Evolutionary conservation across 2,888 invertebrate genomes (phyloP).

Genomic region (Diaperis boleti): DNA sequence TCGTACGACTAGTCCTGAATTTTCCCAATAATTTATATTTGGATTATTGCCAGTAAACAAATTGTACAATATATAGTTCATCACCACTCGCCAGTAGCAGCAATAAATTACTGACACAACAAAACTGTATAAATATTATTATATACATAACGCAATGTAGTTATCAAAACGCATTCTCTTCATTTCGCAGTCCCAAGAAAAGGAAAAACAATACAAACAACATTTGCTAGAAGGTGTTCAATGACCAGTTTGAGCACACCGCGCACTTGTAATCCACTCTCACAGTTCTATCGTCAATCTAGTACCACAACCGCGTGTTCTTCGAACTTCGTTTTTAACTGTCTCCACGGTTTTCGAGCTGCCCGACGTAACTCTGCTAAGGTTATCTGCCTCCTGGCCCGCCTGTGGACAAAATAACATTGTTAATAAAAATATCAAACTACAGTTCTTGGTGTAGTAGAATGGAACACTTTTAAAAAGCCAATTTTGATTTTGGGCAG

Average conservation of each 20-base stretch:
- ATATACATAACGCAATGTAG: slow-evolving; percentile 38
- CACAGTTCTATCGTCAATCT: slow-evolving; percentile 72
- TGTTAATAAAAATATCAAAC: neutral
- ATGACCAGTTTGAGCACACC: slow-evolving; percentile 51
- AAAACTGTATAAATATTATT: slow-evolving; percentile 42
- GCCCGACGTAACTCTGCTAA: slow-evolving; percentile 84
- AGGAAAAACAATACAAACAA: slow-evolving; percentile 43
- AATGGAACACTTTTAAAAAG: no score
- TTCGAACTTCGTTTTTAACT: slow-evolving; percentile 67
- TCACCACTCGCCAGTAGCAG: slow-evolving; percentile 47
- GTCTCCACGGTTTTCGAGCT: slow-evolving; percentile 87
- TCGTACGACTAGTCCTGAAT: slow-evolving; percentile 55
- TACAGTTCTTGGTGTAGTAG: no score
- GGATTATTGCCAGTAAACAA: slow-evolving; percentile 57
- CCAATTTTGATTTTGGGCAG: no score
- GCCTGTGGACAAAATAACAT: slow-evolving; percentile 70
- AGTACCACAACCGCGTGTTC: slow-evolving; percentile 79
- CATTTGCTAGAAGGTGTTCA: slow-evolving; percentile 55
- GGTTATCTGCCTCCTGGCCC: slow-evolving; percentile 84
- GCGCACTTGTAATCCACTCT: slow-evolving; percentile 57
- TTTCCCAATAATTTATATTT: slow-evolving; percentile 48
- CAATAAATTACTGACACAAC: slow-evolving; percentile 44
- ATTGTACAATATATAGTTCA: slow-evolving; percentile 54
- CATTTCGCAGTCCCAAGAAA: slow-evolving; percentile 11
- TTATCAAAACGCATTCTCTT: slow-evolving; percentile 12